Base-by-base conservation (phyloP, 2,888 invertebrate species). In the Parochlus steinenii region DNA sequence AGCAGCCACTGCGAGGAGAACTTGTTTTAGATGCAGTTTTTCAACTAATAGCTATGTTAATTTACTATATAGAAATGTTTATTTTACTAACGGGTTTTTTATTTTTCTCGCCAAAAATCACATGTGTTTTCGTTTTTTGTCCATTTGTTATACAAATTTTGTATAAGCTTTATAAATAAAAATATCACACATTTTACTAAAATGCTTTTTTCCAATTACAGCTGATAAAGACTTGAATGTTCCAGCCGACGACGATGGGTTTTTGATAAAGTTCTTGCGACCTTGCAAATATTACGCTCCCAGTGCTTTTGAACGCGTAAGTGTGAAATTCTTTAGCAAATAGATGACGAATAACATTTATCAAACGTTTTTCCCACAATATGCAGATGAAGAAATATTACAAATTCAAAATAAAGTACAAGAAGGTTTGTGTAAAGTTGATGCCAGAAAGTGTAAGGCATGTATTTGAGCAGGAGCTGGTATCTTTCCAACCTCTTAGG, bases 201-300 rank as follows among this genome's bases (percentile, higher is more conserved):
- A n/a, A n/a, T n/a, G 23, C 22, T 24, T 32, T 27, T 15, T 33
- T 32, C 33, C 7, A 12, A 41, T 66, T 65, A 19, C 54, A 80
- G 81, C 55, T 33, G 78, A 80, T 45, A 57, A 64, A 25, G 55
- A 65, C 22, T 56, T 81, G 2, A 52, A 62, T 20, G 56, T 78
- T 33, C 80, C 80, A 0, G 45, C 67, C n/a, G 71, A 77, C n/a
- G 71, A 77, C 33, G 80, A 81, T 46, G 69, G 71, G 3, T 86
- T 71, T 48, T 63, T 85, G 29, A 56, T 72, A 39, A 75, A 79
- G 55, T 90, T 86, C 51, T 61, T 90, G 29, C 66, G 90, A 39
- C 87, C 87, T 0, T 76, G 80, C 49, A 85, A 87, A 57, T 90
- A 77, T 58, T 82, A 89, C 51, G 70, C 83, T 1, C 76, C 82